Conservation (phyloP, 2,888 invertebrate genomes). For the Escarpia spicata region DNA sequence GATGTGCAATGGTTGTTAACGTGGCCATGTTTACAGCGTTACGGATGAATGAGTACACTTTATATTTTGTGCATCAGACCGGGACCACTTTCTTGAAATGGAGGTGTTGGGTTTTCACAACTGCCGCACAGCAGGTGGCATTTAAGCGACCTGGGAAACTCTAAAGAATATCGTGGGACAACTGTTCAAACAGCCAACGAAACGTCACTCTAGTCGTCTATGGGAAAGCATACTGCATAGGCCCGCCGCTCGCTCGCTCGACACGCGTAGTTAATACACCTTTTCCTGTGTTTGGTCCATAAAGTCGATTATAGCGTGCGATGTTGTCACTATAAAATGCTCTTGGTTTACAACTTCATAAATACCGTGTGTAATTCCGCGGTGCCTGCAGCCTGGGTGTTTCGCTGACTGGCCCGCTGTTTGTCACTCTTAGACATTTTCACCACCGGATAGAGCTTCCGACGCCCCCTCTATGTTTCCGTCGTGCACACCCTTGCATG, state of each 20-base stretch:
- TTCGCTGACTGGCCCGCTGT: neutral
- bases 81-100: neutral
- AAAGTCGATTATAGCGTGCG: constrained; percentile 1
- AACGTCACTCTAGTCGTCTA: neutral
- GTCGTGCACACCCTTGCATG: neutral
- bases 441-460: neutral
- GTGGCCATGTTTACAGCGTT: neutral
- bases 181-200: neutral
- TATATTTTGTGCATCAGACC: neutral
- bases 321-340: neutral
- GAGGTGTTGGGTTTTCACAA: neutral
- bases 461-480: neutral
- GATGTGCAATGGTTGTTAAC: neutral
- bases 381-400: neutral
- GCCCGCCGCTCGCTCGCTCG: neutral
- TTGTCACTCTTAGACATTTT: neutral
- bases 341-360: neutral
- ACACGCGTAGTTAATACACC: neutral
- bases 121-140: neutral
- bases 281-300: neutral
- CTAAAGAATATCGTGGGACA: neutral
- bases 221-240: neutral
- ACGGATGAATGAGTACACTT: neutral
- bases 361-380: neutral
- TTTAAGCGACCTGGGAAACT: neutral